phyloP scores from a whole-genome alignment of 2,797 vertebrate genomes.

The Arctocebus calabarensis region DNA sequence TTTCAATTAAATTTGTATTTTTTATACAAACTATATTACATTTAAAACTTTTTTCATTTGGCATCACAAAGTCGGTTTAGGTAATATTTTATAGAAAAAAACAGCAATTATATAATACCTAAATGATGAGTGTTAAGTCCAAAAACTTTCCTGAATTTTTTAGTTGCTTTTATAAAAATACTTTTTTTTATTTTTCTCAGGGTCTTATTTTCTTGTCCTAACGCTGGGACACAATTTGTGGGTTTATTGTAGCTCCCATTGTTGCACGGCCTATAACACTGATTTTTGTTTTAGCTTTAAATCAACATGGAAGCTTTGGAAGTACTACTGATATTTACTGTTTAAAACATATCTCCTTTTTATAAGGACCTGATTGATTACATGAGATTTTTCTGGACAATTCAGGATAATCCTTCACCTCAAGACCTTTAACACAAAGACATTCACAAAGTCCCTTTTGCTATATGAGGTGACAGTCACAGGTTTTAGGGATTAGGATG shows the following conservation, averaged over 20 bases:
- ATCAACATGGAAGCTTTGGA: background rate
- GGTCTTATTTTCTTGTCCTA: background rate
- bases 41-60: background rate
- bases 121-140: background rate
- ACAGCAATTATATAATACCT: background rate
- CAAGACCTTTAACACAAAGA: background rate
- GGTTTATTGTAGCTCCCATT: background rate
- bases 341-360: background rate
- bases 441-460: background rate
- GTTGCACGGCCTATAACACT: background rate
- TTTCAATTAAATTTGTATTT: background rate
- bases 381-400: rapidly evolving
- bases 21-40: background rate
- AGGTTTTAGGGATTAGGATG: background rate
- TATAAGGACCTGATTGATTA: background rate
- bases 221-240: background rate
- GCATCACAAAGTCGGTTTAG: background rate
- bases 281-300: background rate
- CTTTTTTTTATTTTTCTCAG: background rate
- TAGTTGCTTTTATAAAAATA: background rate
- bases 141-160: background rate
- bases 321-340: background rate
- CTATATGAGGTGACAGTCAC: background rate
- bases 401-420: too few species aligned
- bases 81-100: background rate